Conservation (phyloP, 2,888 invertebrate genomes). For the Papilio protenor region DNA sequence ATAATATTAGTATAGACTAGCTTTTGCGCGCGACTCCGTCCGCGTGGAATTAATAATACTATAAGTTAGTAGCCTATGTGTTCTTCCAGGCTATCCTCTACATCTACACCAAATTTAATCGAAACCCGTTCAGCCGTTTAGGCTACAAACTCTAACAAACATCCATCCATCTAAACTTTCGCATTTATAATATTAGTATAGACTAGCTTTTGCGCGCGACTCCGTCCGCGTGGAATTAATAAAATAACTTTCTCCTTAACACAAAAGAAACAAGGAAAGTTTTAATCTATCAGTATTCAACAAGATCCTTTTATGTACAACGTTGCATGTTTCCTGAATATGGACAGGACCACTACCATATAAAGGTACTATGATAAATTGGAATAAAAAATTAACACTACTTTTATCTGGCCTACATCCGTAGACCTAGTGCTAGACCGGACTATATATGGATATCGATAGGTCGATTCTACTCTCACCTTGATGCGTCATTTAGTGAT, state of each 20-base stretch:
- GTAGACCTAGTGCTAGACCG: constrained; percentile 35
- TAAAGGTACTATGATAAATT: constrained; percentile 29
- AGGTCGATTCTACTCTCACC: constrained; percentile 42
- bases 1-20: too few relatives aligned
- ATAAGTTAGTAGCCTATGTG: too few relatives aligned
- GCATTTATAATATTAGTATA: too few relatives aligned
- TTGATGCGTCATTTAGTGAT: constrained; percentile 31
- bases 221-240: too few relatives aligned
- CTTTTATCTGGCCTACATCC: constrained; percentile 41
- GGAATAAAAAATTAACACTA: constrained; percentile 31
- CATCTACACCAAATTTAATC: too few relatives aligned
- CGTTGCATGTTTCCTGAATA: constrained; percentile 16
- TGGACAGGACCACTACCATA: constrained; percentile 25
- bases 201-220: too few relatives aligned
- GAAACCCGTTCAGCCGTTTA: too few relatives aligned
- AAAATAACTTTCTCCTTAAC: constrained; percentile 44
- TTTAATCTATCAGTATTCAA: constrained; percentile 23
- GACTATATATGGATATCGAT: constrained; percentile 33
- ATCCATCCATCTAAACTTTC: too few relatives aligned
- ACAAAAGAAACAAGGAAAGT: constrained; percentile 7
- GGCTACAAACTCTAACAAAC: too few relatives aligned
- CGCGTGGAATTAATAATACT: too few relatives aligned
- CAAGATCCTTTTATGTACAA: constrained; percentile 25
- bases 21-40: too few relatives aligned
- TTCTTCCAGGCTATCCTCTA: too few relatives aligned